phyloP scores from a whole-genome alignment of 2,113 vertebrate species.

The Pluvianellus socialis region DNA sequence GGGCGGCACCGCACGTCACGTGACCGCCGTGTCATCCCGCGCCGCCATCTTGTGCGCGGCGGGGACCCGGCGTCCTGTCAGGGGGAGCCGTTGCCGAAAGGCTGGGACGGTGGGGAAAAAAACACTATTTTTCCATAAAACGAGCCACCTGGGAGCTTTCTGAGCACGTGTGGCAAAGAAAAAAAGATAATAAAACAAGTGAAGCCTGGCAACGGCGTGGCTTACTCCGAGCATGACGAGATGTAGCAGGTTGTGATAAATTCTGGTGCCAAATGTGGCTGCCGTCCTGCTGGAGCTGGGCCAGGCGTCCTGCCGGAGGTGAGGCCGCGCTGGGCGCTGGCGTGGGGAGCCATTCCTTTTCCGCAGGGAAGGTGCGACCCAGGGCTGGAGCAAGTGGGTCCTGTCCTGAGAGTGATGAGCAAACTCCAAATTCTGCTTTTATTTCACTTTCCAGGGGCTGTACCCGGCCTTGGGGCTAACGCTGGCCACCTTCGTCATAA shows the following conservation, averaged over 20 bases:
- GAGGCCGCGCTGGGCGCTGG: rapidly evolving
- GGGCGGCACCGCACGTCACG: background rate
- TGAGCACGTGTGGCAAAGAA: too few species aligned
- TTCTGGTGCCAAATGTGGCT: too few species aligned
- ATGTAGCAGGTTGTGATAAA: too few species aligned
- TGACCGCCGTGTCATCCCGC: background rate
- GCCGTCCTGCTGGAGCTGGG: too few species aligned
- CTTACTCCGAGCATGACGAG: too few species aligned
- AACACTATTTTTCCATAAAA: background rate
- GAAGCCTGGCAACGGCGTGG: too few species aligned
- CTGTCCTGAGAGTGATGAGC: background rate
- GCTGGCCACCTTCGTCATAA: rapidly evolving
- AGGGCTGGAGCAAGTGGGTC: rapidly evolving
- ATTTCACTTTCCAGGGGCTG: background rate
- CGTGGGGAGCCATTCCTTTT: rapidly evolving
- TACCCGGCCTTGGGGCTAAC: rapidly evolving
- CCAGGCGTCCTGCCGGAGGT: background rate
- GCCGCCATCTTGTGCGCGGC: conserved; percentile 1
- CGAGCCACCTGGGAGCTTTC: too few species aligned
- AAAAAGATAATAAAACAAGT: too few species aligned
- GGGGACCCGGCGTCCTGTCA: rapidly evolving
- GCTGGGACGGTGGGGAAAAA: too few species aligned
- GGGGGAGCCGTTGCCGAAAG: rapidly evolving
- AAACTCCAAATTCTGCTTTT: background rate
- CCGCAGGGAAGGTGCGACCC: rapidly evolving